Conservation (phyloP, 2,113 vertebrate species). For the Callithrix jacchus region DNA sequence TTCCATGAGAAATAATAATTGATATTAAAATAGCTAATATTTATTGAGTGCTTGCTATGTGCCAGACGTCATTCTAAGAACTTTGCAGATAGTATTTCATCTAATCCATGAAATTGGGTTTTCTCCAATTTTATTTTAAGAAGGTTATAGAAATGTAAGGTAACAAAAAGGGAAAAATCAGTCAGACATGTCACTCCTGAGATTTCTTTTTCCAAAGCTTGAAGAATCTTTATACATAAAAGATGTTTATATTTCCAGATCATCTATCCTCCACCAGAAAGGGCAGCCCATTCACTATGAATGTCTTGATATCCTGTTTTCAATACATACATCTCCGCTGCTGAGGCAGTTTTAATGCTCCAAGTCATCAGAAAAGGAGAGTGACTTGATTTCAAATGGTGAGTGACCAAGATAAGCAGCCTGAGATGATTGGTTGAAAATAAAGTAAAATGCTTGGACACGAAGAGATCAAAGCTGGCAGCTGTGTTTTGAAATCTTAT, state of each 20-base stretch:
- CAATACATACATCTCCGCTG: neutral
- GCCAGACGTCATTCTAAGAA: neutral
- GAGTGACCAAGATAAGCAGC: neutral
- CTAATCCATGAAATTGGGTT: neutral
- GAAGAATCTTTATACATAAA: neutral
- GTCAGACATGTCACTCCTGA: neutral
- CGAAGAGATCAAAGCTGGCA: neutral
- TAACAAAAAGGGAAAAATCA: neutral
- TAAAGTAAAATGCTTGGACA: neutral
- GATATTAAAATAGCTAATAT: neutral
- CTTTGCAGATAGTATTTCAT: neutral
- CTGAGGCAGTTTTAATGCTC: neutral
- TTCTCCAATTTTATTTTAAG: neutral
- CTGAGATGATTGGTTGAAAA: neutral
- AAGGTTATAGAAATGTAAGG: neutral
- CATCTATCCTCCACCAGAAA: neutral
- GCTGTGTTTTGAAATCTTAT: neutral
- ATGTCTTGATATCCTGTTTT: neutral
- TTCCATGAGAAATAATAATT: slow-evolving; percentile 25
- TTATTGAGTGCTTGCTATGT: neutral
- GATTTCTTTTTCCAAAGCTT: neutral
- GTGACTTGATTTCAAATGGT: neutral
- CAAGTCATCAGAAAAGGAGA: neutral
- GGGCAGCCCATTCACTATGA: neutral
- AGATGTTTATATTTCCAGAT: neutral